phyloP scores from a whole-genome alignment of 2,797 vertebrate genomes.

The Cygnus olor region DNA sequence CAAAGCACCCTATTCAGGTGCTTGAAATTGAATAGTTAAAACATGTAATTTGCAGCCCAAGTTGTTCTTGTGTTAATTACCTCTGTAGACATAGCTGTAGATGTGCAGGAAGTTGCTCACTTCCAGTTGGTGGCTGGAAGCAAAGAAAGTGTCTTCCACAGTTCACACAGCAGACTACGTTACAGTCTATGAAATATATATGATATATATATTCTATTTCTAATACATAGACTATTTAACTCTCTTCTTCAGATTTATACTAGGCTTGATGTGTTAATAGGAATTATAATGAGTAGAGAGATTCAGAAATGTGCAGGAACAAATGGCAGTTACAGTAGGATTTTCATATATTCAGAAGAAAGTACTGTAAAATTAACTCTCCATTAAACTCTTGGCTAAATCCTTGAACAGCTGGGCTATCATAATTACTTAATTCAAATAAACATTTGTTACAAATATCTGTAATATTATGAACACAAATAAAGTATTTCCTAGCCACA shows the following conservation, averaged over 20 bases:
- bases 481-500: background rate
- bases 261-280: background rate
- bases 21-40: background rate
- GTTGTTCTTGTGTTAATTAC: background rate
- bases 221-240: background rate
- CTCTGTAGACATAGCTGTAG: background rate
- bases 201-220: background rate
- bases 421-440: background rate
- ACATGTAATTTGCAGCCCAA: background rate
- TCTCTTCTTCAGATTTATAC: background rate
- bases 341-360: background rate
- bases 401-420: background rate
- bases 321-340: background rate
- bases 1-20: background rate
- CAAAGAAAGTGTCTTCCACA: background rate
- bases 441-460: background rate
- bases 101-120: background rate
- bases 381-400: background rate
- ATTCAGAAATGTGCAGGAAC: background rate
- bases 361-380: background rate
- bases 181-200: background rate
- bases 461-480: background rate
- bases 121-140: background rate
- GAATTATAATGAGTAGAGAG: background rate
- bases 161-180: background rate